phyloP scores from a whole-genome alignment of 2,797 vertebrate genomes.

The Lepilemur septentrionalis region DNA sequence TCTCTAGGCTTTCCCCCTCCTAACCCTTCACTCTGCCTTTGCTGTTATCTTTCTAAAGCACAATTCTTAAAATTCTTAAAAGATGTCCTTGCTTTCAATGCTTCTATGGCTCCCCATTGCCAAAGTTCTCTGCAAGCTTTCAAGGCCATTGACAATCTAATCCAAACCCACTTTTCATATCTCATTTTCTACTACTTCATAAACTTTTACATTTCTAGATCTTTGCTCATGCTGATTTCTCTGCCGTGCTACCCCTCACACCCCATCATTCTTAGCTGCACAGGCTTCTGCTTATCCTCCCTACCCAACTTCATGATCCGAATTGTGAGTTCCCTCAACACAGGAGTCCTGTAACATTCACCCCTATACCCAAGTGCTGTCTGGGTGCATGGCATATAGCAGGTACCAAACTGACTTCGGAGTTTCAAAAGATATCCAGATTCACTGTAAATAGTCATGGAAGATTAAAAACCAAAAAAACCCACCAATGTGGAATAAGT shows the following conservation, averaged over 20 bases:
- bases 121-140: not conserved
- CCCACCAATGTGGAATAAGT: not conserved
- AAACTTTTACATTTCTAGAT: not conserved
- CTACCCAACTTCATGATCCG: not conserved
- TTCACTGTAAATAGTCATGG: not conserved
- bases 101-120: not conserved
- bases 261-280: not conserved
- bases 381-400: fast-evolving
- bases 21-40: not conserved
- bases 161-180: not conserved
- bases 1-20: not conserved
- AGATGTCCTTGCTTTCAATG: not conserved
- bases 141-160: not conserved
- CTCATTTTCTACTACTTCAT: not conserved
- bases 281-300: not conserved
- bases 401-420: not conserved
- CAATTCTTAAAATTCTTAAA: not conserved
- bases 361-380: not conserved
- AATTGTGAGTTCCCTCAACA: not conserved
- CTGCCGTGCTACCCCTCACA: not conserved
- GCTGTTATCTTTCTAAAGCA: not conserved
- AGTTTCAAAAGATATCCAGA: not conserved
- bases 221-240: not conserved
- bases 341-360: not conserved
- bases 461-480: not conserved